Base-by-base conservation (phyloP, 2,797 vertebrate species). In the Sciurus vulgaris region DNA sequence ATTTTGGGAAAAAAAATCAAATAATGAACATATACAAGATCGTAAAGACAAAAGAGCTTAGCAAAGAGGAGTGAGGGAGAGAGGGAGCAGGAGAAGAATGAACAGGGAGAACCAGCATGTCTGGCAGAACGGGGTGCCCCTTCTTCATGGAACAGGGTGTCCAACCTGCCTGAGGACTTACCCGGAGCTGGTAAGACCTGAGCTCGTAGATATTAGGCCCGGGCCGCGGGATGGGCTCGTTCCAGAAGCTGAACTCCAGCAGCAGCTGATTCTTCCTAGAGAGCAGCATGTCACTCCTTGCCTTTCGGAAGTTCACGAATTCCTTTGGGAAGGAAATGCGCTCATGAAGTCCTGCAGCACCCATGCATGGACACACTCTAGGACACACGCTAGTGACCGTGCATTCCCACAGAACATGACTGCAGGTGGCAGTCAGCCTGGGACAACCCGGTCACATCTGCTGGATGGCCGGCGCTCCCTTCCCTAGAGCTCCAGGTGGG, bases 221-320 rank as follows among this genome's bases (percentile, higher is more conserved):
- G 51, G 98, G 97, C 93, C 99, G 98, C 56, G 99, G 99, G 5
- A 99, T 95, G 0, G 99, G 99, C 85, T 99, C 99, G 30, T 99
- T 99, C 99, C 99, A 99, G 98, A 99, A 99, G 97, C 99, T 99
- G 97, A 99, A 99, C 98, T 99, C 99, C 97, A 99, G 95, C 69
- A 99, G 98, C 1, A 99, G 98, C 95, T 99, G 99, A 97, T 99
- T 99, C 97, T 98, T 99, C 91, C 99, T 99, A 0, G 99, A 99
- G 59, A 99, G 97, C 89, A 99, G 99, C 99, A 99, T 99, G 98
- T 99, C 99, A 2, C 99, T 99, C 51, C 99, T 98, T 96, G 99
- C 99, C 96, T 99, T 99, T 90, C 99, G 99, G 98, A 99, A 99
- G 76, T 98, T 99, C 12, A 98, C 98, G 98, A 99, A 99, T 77